Conservation (phyloP, 2,888 invertebrate genomes). For the Hydropsyche betteni region DNA sequence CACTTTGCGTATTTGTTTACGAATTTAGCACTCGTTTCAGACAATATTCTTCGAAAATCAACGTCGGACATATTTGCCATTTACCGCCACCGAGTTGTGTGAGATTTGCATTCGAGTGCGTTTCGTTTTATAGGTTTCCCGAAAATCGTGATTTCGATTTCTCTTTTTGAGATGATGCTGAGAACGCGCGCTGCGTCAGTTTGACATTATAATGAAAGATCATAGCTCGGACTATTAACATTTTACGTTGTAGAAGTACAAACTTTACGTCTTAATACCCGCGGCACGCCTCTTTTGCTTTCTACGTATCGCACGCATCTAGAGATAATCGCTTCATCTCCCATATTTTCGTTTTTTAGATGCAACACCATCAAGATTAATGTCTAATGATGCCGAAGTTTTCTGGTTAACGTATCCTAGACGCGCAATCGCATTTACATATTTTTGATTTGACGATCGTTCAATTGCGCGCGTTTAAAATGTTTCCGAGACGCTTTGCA, state of each 20-base stretch:
- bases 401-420: neutral
- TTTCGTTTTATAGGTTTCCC: neutral
- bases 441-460: too few relatives aligned
- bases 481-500: too few relatives aligned
- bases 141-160: constrained; percentile 30
- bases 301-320: constrained; percentile 23
- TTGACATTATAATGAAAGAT: constrained; percentile 42
- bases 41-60: neutral
- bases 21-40: neutral
- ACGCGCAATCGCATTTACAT: too few relatives aligned
- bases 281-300: constrained; percentile 37
- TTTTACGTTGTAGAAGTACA: constrained; percentile 2
- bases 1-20: neutral
- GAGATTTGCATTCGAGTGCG: neutral
- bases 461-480: too few relatives aligned
- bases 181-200: neutral
- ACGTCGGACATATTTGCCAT: neutral
- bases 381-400: neutral
- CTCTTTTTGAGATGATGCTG: constrained; percentile 13
- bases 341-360: constrained; percentile 9
- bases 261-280: constrained; percentile 38
- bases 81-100: neutral
- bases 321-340: constrained; percentile 25
- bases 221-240: constrained; percentile 36
- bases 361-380: constrained; percentile 3